phyloP scores from a whole-genome alignment of 1,140 invertebrate species.

The Drosophila trapezifrons region DNA sequence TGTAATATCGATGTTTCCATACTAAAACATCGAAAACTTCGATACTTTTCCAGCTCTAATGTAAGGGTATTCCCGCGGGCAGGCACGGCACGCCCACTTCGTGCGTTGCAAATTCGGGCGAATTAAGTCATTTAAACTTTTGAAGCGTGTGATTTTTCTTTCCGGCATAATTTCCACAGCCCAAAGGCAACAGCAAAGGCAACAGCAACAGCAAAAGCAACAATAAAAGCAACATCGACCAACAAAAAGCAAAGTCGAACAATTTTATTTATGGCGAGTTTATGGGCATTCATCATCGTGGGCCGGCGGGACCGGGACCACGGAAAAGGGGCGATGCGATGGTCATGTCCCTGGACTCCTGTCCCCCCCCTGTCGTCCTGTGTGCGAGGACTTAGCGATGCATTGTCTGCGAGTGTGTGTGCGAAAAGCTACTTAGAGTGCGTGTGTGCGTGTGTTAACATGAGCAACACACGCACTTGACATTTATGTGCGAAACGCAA shows the following conservation, averaged over 20 bases:
- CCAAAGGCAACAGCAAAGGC: constrained; percentile 20
- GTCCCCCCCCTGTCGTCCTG: background rate
- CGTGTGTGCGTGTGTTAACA: constrained; percentile 48
- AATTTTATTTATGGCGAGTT: constrained; percentile 77
- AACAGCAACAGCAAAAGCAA: constrained; percentile 11
- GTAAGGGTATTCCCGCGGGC: constrained; percentile 13
- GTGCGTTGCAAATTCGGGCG: constrained; percentile 47
- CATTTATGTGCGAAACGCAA: constrained; percentile 76
- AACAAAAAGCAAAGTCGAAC: constrained; percentile 54
- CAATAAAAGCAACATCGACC: constrained; percentile 5
- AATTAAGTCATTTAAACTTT: constrained; percentile 82
- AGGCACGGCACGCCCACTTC: constrained; percentile 22
- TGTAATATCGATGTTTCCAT: no score
- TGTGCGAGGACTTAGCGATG: constrained; percentile 42
- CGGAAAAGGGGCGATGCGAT: constrained; percentile 10
- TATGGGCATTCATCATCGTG: constrained; percentile 77
- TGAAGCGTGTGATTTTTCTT: constrained; percentile 75
- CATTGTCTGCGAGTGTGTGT: constrained; percentile 25
- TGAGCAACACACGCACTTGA: constrained; percentile 74
- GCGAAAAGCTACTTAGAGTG: constrained; percentile 68
- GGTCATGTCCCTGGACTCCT: constrained; percentile 48
- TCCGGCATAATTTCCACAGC: constrained; percentile 66
- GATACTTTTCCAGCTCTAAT: no score
- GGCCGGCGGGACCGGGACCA: background rate
- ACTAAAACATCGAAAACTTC: no score